phyloP scores from a whole-genome alignment of 53 echinoderm and acorn worm genomes.

The Arbacia lixula region DNA sequence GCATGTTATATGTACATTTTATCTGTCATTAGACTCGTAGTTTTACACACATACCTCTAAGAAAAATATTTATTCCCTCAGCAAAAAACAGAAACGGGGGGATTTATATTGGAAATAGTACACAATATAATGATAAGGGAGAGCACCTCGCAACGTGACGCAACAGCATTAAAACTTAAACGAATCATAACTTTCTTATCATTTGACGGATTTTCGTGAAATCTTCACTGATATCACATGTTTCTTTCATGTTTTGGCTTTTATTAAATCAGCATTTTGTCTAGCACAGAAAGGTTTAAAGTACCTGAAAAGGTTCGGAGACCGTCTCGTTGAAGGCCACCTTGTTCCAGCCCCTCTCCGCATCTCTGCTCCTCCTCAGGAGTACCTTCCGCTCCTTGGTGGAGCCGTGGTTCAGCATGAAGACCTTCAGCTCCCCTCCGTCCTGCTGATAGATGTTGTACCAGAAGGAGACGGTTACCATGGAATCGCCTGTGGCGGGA shows the following conservation, averaged over 20 bases:
- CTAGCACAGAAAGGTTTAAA: not conserved
- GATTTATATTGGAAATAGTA: too few relatives aligned
- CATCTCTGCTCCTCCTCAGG: not conserved
- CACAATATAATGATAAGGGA: too few relatives aligned
- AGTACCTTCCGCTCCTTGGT: slow-evolving; percentile 14
- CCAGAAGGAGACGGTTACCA: slow-evolving; percentile 47
- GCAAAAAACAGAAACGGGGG: too few relatives aligned
- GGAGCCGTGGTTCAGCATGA: slow-evolving; percentile 27
- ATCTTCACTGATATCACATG: not conserved
- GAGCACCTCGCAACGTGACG: too few relatives aligned
- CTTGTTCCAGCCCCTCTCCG: slow-evolving; percentile 1
- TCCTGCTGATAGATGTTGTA: slow-evolving; percentile 26
- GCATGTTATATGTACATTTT: too few relatives aligned
- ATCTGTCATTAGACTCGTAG: too few relatives aligned
- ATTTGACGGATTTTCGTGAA: too few relatives aligned
- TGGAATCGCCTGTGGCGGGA: slow-evolving; percentile 34
- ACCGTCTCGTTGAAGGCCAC: slow-evolving; percentile 34
- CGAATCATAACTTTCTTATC: too few relatives aligned
- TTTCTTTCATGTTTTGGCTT: not conserved
- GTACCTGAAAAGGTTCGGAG: slow-evolving; percentile 45
- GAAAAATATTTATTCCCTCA: too few relatives aligned
- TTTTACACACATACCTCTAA: too few relatives aligned
- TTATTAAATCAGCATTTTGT: not conserved
- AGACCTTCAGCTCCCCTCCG: slow-evolving; percentile 34
- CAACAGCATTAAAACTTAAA: too few relatives aligned